Conservation (phyloP, 1,140 invertebrate genomes). For the silkworm (Bombyx mori) region DNA sequence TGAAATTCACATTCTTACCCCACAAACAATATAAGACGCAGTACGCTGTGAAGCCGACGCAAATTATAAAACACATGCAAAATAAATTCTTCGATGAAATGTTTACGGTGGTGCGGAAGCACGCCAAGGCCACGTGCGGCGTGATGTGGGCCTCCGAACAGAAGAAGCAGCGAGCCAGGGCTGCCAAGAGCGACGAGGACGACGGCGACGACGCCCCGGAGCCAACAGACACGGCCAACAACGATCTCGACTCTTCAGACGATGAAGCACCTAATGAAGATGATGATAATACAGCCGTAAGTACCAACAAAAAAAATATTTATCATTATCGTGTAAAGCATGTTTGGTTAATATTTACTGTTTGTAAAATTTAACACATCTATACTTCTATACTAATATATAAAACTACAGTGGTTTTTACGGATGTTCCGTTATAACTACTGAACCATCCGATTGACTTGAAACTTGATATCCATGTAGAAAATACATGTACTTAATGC, state of each 20-base stretch:
- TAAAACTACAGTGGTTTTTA: no score
- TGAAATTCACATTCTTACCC: conserved; percentile 83
- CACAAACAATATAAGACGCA: conserved; percentile 79
- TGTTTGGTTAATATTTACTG: no score
- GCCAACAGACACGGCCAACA: conserved; percentile 68
- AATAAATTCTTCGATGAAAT: conserved; percentile 76
- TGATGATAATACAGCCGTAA: conserved; percentile 64
- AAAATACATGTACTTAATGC: no score
- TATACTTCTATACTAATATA: no score
- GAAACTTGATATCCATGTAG: no score
- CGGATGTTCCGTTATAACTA: no score
- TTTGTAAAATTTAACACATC: no score
- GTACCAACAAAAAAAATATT: no score
- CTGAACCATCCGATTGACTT: no score
- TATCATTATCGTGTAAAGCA: no score
- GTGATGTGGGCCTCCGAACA: conserved; percentile 39
- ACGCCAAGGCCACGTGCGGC: conserved; percentile 51
- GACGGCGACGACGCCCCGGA: conserved; percentile 76
- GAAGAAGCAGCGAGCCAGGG: conserved; percentile 35
- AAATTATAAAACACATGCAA: conserved; percentile 79
- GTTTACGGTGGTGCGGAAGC: conserved; percentile 72
- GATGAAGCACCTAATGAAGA: conserved; percentile 87
- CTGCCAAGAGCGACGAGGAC: conserved; percentile 62
- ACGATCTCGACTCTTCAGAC: conserved; percentile 79
- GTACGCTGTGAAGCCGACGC: conserved; percentile 78